Percentiles rank a stretch among this genome's conserved stretches.
phyloP scores from a whole-genome alignment of 1,140 invertebrate species.

The Pseudomyrmex concolor region DNA sequence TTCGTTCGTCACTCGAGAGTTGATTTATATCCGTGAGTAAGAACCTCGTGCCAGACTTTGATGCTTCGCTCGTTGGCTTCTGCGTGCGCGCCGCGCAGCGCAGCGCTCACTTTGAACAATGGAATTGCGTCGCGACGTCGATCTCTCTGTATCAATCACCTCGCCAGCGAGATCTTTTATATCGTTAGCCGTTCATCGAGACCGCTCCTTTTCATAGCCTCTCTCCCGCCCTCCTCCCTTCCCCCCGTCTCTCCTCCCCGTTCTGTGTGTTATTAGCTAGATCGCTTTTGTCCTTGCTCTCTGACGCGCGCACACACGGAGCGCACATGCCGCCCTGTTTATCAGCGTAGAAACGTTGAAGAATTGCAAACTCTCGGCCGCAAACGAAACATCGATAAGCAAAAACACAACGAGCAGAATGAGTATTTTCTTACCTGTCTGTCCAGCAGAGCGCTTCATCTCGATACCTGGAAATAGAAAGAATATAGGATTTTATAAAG shows the following conservation, averaged over 20 bases:
- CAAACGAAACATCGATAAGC: neutral
- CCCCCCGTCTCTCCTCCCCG: neutral
- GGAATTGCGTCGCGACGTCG: constrained; percentile 83
- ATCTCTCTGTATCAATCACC: constrained; percentile 84
- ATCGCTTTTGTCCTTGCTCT: constrained; percentile 34
- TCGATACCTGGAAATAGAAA: constrained; percentile 88
- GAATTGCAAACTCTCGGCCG: neutral
- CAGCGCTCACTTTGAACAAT: constrained; percentile 83
- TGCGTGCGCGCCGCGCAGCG: constrained; percentile 68
- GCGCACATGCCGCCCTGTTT: neutral
- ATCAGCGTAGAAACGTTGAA: neutral
- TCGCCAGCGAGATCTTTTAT: constrained; percentile 71
- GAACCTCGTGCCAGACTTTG: constrained; percentile 75
- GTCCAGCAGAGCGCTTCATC: constrained; percentile 92
- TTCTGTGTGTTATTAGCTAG: constrained; percentile 68
- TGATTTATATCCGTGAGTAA: constrained; percentile 80
- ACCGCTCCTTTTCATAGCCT: constrained; percentile 59
- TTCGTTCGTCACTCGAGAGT: constrained; percentile 75
- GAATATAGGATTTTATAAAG: constrained; percentile 55
- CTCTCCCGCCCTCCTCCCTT: too few species aligned
- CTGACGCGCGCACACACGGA: neutral
- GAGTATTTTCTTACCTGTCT: constrained; percentile 87
- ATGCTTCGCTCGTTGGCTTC: constrained; percentile 77
- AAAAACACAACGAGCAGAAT: neutral
- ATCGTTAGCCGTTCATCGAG: constrained; percentile 56